Evolutionary conservation across 35 echinoderm and acorn worm species (phyloP), one percentile per base, ranked within the genome.

Genomic region (Acanthaster planci): DNA sequence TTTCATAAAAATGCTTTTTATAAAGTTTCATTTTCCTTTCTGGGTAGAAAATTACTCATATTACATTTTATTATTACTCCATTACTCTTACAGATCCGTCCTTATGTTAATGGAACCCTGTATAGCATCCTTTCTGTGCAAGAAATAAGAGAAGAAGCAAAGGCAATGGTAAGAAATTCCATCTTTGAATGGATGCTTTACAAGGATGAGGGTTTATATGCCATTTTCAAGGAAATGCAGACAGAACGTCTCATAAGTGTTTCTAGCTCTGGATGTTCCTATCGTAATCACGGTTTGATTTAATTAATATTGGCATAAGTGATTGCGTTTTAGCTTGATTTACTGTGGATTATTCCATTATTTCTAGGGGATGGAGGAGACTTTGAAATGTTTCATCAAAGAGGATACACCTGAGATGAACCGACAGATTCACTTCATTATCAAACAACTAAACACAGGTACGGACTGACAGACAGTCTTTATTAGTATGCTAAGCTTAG

Each of bases 391-490:
- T 89, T 99, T 99, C 68, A 88, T 99, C 42, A 94, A 94, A 67
- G 96, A 94, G 4, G 92, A 99, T 53, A 94, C 76, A 52, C 92
- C 88, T 44, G 96, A 99, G 60, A 94, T 99, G 88, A 99, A 94
- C 42, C 57, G 96, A 51, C 96, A 99, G 58, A 82, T 99, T 29
- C 96, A 99, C 44, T 99, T 94, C 55, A 99, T 99, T 40, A 99
- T 99, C 77, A 99, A 99, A 77, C 92, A 99, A 67, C 96, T 99
- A 36, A 99, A 99, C 39, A 88, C 92, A 91, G 92, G 96, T 99
- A 18, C 55, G 85, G 68, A 47, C 42, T 47, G 42, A 47, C 42
- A 47, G 42, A 47, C 12, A 12, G n/a, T n/a, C 42, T 47, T 47
- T 6, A 47, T 6, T 47, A 12, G 12, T 47, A n/a, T n/a, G n/a